Evolutionary conservation across 2,113 vertebrate genomes (phyloP).

Genomic region (Brachionichthys hirsutus): DNA sequence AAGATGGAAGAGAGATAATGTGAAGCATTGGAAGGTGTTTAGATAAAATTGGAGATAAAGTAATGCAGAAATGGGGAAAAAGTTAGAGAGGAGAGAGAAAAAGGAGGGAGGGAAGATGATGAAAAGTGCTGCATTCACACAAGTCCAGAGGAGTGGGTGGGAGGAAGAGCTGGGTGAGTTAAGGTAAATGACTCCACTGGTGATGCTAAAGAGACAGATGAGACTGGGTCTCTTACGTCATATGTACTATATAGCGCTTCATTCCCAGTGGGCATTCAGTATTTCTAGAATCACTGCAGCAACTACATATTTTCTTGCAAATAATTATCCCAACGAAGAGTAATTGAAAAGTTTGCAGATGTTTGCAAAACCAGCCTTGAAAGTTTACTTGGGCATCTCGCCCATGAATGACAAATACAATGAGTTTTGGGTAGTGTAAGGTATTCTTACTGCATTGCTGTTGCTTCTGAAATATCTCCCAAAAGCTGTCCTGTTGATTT

Average conservation of each 20-base stretch:
- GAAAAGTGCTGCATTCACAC: slow-evolving; percentile 40
- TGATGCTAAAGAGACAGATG: slow-evolving; percentile 26
- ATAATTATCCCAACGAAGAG: neutral
- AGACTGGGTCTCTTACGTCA: slow-evolving; percentile 36
- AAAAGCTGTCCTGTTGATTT: too few relatives aligned
- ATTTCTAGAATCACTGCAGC: slow-evolving; percentile 41
- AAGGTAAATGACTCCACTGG: slow-evolving; percentile 38
- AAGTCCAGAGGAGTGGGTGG: neutral
- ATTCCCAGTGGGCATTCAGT: slow-evolving; percentile 33
- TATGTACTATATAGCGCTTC: neutral
- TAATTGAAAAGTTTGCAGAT: slow-evolving; percentile 14
- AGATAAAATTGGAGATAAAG: neutral
- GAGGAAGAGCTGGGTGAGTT: slow-evolving; percentile 26
- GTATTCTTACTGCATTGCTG: too few relatives aligned
- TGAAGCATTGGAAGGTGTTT: slow-evolving; percentile 12
- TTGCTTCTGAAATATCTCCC: too few relatives aligned
- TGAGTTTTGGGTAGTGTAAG: neutral
- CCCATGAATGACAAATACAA: slow-evolving; percentile 10
- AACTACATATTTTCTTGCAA: neutral
- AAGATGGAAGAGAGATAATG: slow-evolving; percentile 19
- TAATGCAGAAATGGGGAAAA: neutral
- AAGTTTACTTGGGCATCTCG: slow-evolving; percentile 13
- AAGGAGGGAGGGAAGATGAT: neutral
- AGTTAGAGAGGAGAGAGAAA: neutral
- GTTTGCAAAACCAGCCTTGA: slow-evolving; percentile 2